phyloP scores from a whole-genome alignment of 2,888 invertebrate species.

The Microctonus hyperodae region DNA sequence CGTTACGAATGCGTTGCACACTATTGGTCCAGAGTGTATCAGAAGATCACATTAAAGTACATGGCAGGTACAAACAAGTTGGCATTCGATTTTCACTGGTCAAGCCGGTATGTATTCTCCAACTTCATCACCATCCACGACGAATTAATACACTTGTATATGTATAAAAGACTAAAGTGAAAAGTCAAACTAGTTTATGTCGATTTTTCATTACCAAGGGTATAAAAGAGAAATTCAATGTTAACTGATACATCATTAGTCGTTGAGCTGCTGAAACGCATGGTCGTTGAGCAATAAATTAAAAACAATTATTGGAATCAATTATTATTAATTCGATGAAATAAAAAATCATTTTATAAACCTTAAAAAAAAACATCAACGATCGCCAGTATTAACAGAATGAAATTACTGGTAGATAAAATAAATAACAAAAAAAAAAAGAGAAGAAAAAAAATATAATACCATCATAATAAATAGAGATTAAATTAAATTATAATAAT shows the following conservation, averaged over 20 bases:
- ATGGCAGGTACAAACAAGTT: not conserved
- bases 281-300: conserved; percentile 34
- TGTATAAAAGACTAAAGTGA: conserved; percentile 51
- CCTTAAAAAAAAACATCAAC: not conserved
- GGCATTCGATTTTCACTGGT: conserved; percentile 25
- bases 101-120: conserved; percentile 7
- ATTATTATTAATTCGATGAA: not conserved
- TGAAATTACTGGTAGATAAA: conserved; percentile 52
- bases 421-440: too few relatives aligned
- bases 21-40: not conserved
- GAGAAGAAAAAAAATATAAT: too few relatives aligned
- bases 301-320: not conserved
- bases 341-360: not conserved
- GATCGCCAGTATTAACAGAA: not conserved
- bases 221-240: conserved; percentile 63
- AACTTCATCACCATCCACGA: conserved; percentile 40
- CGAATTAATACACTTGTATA: conserved; percentile 35
- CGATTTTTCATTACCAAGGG: conserved; percentile 53
- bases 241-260: conserved; percentile 56
- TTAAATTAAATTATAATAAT: not conserved
- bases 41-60: not conserved
- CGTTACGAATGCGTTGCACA: not conserved
- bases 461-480: not conserved
- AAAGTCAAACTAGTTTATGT: conserved; percentile 61
- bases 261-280: conserved; percentile 44